Evolutionary conservation across 2,888 invertebrate species (phyloP), one percentile per base, ranked within the genome.

Genomic region (Lithosia quadra): DNA sequence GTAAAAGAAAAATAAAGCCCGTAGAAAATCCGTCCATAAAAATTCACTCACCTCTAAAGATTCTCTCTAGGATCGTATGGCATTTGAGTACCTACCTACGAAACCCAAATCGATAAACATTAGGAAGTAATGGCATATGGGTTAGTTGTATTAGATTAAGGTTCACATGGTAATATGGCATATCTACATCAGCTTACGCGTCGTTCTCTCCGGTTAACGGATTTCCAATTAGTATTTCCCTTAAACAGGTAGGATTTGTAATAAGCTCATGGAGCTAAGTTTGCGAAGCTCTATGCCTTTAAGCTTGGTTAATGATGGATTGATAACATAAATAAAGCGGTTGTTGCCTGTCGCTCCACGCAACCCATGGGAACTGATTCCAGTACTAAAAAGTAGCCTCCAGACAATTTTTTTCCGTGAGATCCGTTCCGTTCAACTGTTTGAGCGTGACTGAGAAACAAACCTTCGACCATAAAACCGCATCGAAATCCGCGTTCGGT

Each of bases 171-270:
- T 58, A n/a, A 28, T n/a, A 57, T 15, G 8, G 18, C 1, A 24
- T 8, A 28, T 33, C 15, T 58, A 33, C 13, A 15, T 33, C 33
- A 10, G n/a, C 7, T 10, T 8, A 7, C 8, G 18, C n/a, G 2
- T 8, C 3, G 55, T 21, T 13, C 22, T 8, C 55, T 55, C 18
- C 10, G 55, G 21, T 22, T 22, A 10, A 22, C 36, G 39, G 22
- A 39, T n/a, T 39, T 60, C 60, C 60, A 60, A 60, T 60, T 60
- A 36, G 36, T 21, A 22, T 55, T 55, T 55, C 21, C 11, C 22
- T 13, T 3, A 55, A 22, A 59, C 58, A 9, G 15, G n/a, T 59
- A 33, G 34, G n/a, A 34, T 59, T 34, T 34, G 33, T 21, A 9
- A 34, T 21, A 55, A 22, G 22, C 55, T 55, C 8, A 55, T 13